Conservation (phyloP, 2,113 vertebrate genomes). For the Halcyon malimbica region DNA sequence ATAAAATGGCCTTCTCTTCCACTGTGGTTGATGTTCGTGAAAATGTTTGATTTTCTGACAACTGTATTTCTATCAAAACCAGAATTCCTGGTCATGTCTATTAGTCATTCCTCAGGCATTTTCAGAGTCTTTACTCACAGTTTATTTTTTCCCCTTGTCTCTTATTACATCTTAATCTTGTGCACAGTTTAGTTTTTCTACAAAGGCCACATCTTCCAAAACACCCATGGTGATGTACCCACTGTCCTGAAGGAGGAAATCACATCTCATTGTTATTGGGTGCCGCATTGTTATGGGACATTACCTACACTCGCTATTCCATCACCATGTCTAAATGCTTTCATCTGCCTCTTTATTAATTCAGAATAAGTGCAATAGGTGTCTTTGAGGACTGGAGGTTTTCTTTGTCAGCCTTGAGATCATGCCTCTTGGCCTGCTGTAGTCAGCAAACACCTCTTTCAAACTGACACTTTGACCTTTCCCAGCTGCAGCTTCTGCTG, state of each 20-base stretch:
- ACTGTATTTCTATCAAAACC: background rate
- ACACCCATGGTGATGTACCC: accelerated
- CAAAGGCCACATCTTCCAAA: background rate
- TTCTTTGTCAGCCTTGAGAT: background rate
- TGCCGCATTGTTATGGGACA: background rate
- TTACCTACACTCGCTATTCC: background rate
- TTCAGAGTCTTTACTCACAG: background rate
- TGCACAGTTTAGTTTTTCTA: background rate
- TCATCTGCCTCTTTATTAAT: background rate
- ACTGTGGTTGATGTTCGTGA: background rate
- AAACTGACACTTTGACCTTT: background rate
- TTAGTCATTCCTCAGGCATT: background rate
- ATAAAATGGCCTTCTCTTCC: background rate
- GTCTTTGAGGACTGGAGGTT: background rate
- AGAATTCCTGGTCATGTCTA: background rate
- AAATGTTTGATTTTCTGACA: background rate
- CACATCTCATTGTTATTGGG: background rate
- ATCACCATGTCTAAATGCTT: background rate
- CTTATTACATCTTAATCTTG: background rate
- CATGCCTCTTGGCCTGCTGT: background rate
- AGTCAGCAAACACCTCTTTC: background rate
- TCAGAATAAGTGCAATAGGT: background rate
- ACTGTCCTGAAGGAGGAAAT: background rate
- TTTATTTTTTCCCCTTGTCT: background rate
- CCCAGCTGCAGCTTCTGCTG: background rate